A percentile compares a stretch with the other conserved stretches of the same genome.
Conservation (phyloP, 2,888 invertebrate species). For the Neoscelio sp. region DNA sequence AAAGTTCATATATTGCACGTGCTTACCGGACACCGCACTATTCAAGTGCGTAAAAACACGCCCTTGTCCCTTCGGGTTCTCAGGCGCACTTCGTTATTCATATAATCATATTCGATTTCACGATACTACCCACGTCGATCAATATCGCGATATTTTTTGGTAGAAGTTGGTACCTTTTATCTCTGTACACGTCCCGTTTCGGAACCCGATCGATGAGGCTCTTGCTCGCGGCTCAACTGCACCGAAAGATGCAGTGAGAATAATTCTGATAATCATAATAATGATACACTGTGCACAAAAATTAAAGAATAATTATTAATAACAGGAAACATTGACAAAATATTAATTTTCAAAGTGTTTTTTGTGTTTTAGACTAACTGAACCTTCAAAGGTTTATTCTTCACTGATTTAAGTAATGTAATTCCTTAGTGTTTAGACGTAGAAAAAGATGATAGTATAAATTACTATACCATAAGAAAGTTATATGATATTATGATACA, state of each 20-base stretch:
- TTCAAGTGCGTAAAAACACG: conserved; percentile 25
- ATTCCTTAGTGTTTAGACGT: too few relatives aligned
- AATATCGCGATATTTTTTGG: conserved; percentile 25
- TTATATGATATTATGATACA: too few relatives aligned
- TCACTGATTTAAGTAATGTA: too few relatives aligned
- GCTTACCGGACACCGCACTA: not conserved
- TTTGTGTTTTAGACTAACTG: too few relatives aligned
- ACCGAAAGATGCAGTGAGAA: conserved; percentile 26
- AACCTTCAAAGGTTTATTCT: too few relatives aligned
- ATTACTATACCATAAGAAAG: too few relatives aligned
- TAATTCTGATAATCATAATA: conserved; percentile 33
- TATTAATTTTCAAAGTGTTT: too few relatives aligned
- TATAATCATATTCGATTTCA: conserved; percentile 55
- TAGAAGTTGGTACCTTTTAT: conserved; percentile 25
- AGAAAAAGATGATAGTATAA: too few relatives aligned
- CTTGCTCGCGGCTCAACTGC: conserved; percentile 19
- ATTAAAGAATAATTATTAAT: too few relatives aligned
- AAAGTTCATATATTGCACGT: conserved; percentile 15
- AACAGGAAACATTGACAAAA: too few relatives aligned
- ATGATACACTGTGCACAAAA: not conserved
- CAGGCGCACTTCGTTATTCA: conserved; percentile 43
- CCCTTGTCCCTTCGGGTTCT: conserved; percentile 13
- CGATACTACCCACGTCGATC: conserved; percentile 48
- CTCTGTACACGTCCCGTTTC: conserved; percentile 28
- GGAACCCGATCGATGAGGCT: conserved; percentile 13